Base-by-base conservation (phyloP, 2,888 invertebrate species). In the Hecatera dysodea region DNA sequence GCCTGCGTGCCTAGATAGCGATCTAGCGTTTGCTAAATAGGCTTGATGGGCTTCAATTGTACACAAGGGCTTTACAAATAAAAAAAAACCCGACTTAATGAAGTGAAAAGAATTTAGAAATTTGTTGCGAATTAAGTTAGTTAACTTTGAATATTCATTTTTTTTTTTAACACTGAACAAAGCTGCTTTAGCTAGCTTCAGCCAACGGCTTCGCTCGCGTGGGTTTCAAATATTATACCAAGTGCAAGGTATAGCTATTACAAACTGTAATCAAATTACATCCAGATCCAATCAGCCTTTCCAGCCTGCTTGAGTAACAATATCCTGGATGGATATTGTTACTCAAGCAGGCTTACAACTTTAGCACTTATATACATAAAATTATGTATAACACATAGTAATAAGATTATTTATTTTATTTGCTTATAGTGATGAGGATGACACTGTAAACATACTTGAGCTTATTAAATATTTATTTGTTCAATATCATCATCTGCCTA, bases 1-100 rank as follows among this genome's bases (percentile, higher is more conserved):
- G 36, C 72, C 71, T 73, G 74, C 82, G 80, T 82, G 80, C 71
- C 71, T 80, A 80, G 85, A 82, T 84, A 75, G 57, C 48, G 33
- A 83, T 83, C 75, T 72, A 63, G 60, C 27, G 39, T 48, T 69
- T 60, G 33, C 63, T 59, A 71, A 75, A 42, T 67, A 65, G 36
- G 48, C 42, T 60, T 63, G 17, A 71, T 62, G 67, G 36, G 44
- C 50, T 57, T 63, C 24, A 71, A 67, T 60, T 64, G 52, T 72
- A 57, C 24, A 57, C 17, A 46, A 65, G 57, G 56, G 44, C 15
- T 63, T 62, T 33, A 6, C 9, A 7, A 63, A 66, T 66, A 66
- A 27, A 46, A 56, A 44, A 65, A 52, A 36, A 0, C 29, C 64
- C 17, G 12, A 53, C 39, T 36, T 29, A 53, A 57, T 27, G 9